phyloP scores from a whole-genome alignment of 2,888 invertebrate genomes.

The Callyntrura sp. region DNA sequence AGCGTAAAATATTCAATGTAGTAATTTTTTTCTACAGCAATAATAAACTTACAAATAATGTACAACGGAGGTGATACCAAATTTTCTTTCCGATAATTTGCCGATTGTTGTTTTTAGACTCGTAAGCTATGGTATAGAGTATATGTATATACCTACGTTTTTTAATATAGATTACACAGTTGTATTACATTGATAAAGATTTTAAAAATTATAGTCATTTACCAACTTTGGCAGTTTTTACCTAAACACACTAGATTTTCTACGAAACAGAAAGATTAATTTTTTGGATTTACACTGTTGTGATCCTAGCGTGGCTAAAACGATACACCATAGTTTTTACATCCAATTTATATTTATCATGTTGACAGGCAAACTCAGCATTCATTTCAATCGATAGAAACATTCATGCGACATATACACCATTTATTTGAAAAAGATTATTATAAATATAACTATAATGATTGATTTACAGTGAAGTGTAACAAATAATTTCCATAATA shows the following conservation, averaged over 20 bases:
- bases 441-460: background rate
- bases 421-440: background rate
- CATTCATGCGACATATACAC: background rate
- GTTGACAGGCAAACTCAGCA: background rate
- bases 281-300: too few relatives aligned
- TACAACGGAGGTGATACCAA: conserved; percentile 5
- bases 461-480: conserved; percentile 11
- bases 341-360: background rate
- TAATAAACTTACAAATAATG: conserved; percentile 13
- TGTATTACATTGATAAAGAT: conserved; percentile 9
- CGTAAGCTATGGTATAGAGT: background rate
- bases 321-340: too few relatives aligned
- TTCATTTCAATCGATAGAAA: background rate
- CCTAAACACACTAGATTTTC: background rate
- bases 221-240: background rate
- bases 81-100: background rate
- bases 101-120: too few relatives aligned
- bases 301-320: too few relatives aligned
- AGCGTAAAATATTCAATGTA: conserved; percentile 1
- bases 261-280: background rate
- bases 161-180: conserved; percentile 7
- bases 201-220: conserved; percentile 7
- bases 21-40: background rate
- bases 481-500: conserved; percentile 39
- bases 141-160: background rate